Evolutionary conservation across 1,140 invertebrate genomes (phyloP), one percentile per base, ranked within the genome.

Genomic region (Oedothorax gibbosus): DNA sequence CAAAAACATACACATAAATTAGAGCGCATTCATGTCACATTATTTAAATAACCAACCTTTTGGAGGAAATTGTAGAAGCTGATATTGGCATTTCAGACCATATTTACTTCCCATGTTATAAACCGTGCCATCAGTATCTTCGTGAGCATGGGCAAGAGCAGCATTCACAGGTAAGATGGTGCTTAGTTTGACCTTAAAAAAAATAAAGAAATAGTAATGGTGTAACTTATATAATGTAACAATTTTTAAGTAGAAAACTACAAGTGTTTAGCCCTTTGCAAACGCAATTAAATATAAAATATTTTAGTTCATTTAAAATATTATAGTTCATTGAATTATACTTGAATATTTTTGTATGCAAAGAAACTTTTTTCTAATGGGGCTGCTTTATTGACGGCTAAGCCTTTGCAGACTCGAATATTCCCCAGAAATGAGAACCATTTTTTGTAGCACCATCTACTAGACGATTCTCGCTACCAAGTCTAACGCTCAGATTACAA

Each of bases 91-190:
- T 11, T 54, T 15, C 0, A 53, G 18, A 12, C 71, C 18, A 49
- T 20, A 69, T 15, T 15, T 57, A 71, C 75, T 88, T 18, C 88
- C 88, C 64, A 89, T 78, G 65, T 88, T 88, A 65, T 88, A 88
- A 49, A 89, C 86, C 9, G 87, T 87, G 14, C 89, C 89, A 84
- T 90, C 88, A 12, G 71, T 57, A 54, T 88, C 88, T 49, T 88
- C 84, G 71, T 90, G 90, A 7, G 89, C 88, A 84, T 90, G 90
- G n/a, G 90, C 90, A 8, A 89, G 89, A 0, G 89, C 88, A 21
- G 83, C 81, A 73, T 89, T 87, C 2, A 90, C 87, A 0, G 88
- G 85, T 0, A 89, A 53, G 69, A 85, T 86, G 0, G 86, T 86
- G 8, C 66, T 82, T 8, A 89, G 21, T 57, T 86, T 78, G 3